These are phyloP conservation scores for Bufo gargarizans DNA, from an alignment of 2,113 vertebrate genomes.

Conservation along the genomic window DNA sequence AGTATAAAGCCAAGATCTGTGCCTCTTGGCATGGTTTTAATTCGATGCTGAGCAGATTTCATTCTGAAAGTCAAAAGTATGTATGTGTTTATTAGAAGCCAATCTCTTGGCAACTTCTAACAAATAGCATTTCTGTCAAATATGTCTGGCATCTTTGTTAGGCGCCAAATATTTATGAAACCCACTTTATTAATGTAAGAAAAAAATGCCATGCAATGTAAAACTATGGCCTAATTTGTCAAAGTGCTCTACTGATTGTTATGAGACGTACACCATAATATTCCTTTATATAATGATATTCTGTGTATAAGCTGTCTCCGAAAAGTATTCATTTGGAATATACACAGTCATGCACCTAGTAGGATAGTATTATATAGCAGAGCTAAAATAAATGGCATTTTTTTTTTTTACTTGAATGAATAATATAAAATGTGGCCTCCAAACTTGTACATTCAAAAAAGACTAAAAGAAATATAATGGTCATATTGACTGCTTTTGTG, in stretches of 20 bases:
- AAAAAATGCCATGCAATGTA: neutral
- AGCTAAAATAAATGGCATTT: neutral
- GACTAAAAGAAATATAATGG: no score
- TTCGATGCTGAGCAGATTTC: slow-evolving; percentile 64
- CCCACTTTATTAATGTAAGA: slow-evolving; percentile 61
- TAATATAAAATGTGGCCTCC: neutral
- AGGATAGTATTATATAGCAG: neutral
- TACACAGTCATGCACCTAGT: neutral
- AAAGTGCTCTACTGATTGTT: neutral
- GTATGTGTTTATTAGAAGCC: slow-evolving; percentile 66
- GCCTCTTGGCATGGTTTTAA: slow-evolving; percentile 58
- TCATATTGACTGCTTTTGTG: no score
- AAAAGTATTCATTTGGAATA: neutral
- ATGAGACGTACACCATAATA: neutral
- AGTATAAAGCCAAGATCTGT: slow-evolving; percentile 17
- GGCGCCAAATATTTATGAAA: slow-evolving; percentile 60
- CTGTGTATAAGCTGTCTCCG: neutral
- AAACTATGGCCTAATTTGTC: slow-evolving; percentile 31
- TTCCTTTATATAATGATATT: neutral
- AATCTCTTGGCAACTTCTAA: slow-evolving; percentile 66
- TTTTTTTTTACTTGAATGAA: neutral
- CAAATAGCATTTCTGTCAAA: slow-evolving; percentile 64
- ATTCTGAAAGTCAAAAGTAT: slow-evolving; percentile 71
- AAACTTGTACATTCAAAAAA: neutral
- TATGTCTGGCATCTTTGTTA: slow-evolving; percentile 67